phyloP scores from a whole-genome alignment of 2,888 invertebrate species.

The Cephus pygmeus region DNA sequence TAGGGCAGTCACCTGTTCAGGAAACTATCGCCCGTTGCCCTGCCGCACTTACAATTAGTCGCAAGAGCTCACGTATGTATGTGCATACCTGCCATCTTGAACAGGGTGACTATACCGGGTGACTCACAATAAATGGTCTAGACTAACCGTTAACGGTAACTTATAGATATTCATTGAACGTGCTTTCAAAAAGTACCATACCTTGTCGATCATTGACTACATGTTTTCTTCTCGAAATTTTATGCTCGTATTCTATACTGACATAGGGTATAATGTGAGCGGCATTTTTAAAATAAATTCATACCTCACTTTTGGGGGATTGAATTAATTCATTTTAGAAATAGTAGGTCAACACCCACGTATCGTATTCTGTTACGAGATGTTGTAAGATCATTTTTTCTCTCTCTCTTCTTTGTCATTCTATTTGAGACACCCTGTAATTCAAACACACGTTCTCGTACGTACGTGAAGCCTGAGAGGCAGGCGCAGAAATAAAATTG shows the following conservation, averaged over 20 bases:
- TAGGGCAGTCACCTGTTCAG: constrained; percentile 50
- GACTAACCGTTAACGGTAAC: constrained; percentile 7
- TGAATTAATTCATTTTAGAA: neutral
- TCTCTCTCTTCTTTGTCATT: neutral
- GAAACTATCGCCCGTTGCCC: constrained; percentile 34
- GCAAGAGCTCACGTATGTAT: constrained; percentile 20
- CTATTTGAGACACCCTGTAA: neutral
- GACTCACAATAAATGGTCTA: constrained; percentile 19
- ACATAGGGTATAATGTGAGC: neutral
- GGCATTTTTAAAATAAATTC: neutral
- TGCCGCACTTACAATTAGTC: constrained; percentile 18
- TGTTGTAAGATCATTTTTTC: constrained; percentile 5
- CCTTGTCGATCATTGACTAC: constrained; percentile 25
- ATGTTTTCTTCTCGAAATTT: neutral
- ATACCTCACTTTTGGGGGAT: neutral
- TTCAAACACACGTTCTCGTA: neutral
- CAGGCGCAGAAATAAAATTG: constrained; percentile 29
- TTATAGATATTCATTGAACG: constrained; percentile 21
- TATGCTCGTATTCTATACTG: too few species aligned
- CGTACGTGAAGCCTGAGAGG: neutral
- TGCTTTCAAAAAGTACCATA: neutral
- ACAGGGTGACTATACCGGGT: constrained; percentile 32
- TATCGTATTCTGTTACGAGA: neutral
- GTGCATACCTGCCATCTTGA: constrained; percentile 17
- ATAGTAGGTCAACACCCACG: neutral